Conservation (phyloP, 2,888 invertebrate genomes). For the Malacosoma neustria region DNA sequence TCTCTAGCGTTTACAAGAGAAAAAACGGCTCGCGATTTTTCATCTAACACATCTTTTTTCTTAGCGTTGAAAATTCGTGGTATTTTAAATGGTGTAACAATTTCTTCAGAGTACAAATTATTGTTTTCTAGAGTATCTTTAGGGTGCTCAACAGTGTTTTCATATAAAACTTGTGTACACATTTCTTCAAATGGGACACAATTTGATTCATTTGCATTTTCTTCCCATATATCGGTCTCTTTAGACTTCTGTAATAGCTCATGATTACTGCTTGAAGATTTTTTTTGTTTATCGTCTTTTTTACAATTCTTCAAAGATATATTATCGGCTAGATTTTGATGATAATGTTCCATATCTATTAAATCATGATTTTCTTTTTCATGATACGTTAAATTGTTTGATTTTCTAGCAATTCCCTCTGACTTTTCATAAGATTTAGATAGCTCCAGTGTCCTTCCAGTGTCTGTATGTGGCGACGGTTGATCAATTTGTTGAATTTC, state of each 20-base stretch:
- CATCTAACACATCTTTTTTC: constrained; percentile 34
- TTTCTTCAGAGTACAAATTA: constrained; percentile 17
- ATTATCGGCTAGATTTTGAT: constrained; percentile 17
- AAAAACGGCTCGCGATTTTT: too few species aligned
- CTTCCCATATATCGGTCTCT: constrained; percentile 16
- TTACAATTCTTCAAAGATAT: too few species aligned
- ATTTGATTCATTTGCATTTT: constrained; percentile 1
- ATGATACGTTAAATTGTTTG: constrained; percentile 19
- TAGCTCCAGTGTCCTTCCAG: not conserved
- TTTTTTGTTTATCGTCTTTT: constrained; percentile 6
- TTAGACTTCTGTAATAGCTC: constrained; percentile 21
- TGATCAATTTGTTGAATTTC: constrained; percentile 24
- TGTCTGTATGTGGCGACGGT: not conserved
- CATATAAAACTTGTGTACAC: constrained; percentile 26
- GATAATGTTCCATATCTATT: constrained; percentile 38
- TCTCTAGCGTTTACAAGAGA: too few species aligned
- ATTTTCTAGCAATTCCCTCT: constrained; percentile 11
- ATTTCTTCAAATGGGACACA: constrained; percentile 22
- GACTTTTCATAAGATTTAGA: not conserved
- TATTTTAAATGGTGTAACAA: constrained; percentile 46
- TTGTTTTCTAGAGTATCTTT: constrained; percentile 2
- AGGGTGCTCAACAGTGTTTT: constrained; percentile 4
- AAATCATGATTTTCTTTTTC: constrained; percentile 26
- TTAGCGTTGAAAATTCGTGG: constrained; percentile 38
- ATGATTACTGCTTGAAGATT: constrained; percentile 1